phyloP scores from a whole-genome alignment of 2,113 vertebrate species.

The Pithys albifrons region DNA sequence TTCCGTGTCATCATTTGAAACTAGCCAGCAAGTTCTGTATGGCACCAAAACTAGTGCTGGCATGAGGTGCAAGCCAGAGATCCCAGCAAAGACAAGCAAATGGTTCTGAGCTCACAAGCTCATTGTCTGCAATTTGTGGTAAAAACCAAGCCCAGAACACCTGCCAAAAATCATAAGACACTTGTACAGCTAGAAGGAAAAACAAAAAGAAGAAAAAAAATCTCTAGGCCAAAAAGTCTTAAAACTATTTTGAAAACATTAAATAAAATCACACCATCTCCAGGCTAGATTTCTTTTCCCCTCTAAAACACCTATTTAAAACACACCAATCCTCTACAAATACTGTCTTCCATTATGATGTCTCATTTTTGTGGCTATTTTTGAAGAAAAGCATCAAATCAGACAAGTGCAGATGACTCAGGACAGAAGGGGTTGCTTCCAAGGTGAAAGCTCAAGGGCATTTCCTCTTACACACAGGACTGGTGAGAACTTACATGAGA shows the following conservation, averaged over 20 bases:
- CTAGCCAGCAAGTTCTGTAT: slow-evolving; percentile 27
- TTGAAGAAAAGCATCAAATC: neutral
- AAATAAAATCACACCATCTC: neutral
- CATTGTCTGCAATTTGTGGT: neutral
- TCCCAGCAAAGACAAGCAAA: slow-evolving; percentile 51
- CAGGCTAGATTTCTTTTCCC: neutral
- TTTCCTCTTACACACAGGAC: neutral
- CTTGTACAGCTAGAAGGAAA: neutral
- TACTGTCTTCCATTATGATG: neutral
- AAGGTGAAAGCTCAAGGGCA: neutral
- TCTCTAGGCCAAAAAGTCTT: neutral
- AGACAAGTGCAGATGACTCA: neutral
- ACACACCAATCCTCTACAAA: neutral
- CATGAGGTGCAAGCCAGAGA: slow-evolving; percentile 46
- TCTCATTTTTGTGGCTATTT: neutral
- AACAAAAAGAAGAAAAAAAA: too few relatives aligned
- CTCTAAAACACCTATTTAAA: neutral
- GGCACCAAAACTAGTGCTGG: slow-evolving; percentile 22
- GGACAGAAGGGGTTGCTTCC: neutral
- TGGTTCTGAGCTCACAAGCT: slow-evolving; percentile 3
- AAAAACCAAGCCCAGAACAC: neutral
- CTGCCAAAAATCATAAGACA: slow-evolving; percentile 29
- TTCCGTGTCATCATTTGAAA: slow-evolving; percentile 21
- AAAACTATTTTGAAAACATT: neutral
- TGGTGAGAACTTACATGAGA: neutral